These are phyloP conservation scores for Panulirus ornatus DNA, from an alignment of 1,140 invertebrate species.

Conservation along the genomic window DNA sequence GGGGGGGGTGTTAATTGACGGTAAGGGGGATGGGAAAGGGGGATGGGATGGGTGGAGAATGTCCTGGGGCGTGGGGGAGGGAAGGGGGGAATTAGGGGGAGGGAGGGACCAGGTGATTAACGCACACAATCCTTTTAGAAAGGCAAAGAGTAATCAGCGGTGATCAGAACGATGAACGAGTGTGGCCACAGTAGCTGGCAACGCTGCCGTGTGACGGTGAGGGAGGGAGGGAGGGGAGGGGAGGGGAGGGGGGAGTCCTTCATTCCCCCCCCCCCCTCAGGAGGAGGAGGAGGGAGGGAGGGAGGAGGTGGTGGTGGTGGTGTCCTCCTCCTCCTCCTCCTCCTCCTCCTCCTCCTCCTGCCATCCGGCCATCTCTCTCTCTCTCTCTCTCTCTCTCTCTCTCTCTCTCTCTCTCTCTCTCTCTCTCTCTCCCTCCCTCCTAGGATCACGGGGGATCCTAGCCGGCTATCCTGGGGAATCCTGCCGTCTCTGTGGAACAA, in stretches of 20 bases:
- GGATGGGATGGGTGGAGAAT: neutral
- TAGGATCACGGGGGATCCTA: no score
- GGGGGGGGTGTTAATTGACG: neutral
- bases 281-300: neutral
- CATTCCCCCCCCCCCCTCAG: no score
- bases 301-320: neutral
- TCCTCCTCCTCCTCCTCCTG: neutral
- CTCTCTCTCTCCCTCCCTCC: neutral
- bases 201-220: no score
- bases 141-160: no score
- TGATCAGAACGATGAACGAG: no score
- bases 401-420: neutral
- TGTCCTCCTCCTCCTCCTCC: neutral
- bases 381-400: neutral
- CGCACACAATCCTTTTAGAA: no score
- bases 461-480: no score
- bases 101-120: neutral
- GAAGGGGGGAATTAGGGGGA: neutral
- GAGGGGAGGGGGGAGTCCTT: slow-evolving; percentile 13
- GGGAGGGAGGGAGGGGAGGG: neutral
- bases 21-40: neutral
- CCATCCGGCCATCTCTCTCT: neutral
- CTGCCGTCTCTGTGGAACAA: no score
- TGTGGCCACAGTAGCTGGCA: no score
- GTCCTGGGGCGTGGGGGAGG: neutral